A percentile compares a stretch with the other conserved stretches of the same genome.
phyloP scores from a whole-genome alignment of 2,113 vertebrate species.

The Ceratotherium simum region DNA sequence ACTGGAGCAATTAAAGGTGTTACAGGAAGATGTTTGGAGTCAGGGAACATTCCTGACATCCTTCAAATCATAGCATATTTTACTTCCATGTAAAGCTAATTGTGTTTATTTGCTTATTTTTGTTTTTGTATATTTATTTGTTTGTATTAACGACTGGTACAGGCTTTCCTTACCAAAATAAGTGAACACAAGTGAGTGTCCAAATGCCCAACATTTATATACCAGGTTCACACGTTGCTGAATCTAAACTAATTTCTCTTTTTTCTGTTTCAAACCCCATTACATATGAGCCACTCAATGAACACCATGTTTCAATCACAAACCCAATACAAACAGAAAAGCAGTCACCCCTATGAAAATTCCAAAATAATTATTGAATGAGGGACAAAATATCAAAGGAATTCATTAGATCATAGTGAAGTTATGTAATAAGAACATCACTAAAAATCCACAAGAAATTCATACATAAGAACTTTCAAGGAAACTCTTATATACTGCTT shows the following conservation, averaged over 20 bases:
- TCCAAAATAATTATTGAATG: neutral
- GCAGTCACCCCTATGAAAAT: neutral
- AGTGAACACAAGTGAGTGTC: neutral
- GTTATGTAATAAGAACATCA: neutral
- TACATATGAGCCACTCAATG: neutral
- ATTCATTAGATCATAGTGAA: neutral
- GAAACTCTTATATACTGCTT: neutral
- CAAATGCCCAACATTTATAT: neutral
- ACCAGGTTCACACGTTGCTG: neutral
- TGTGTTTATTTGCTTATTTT: neutral
- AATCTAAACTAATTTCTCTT: neutral
- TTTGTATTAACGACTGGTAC: neutral
- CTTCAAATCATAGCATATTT: neutral
- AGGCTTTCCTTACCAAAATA: neutral
- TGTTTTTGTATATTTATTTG: neutral
- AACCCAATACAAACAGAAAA: neutral
- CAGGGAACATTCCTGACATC: neutral
- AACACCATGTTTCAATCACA: neutral
- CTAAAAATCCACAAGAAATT: neutral
- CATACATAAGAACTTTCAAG: neutral
- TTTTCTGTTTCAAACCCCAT: constrained; percentile 15
- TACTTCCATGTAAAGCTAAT: neutral
- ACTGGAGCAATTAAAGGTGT: neutral
- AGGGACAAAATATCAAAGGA: neutral
- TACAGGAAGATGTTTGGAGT: neutral